These are phyloP conservation scores for Jacana jacana DNA, from an alignment of 2,113 vertebrate genomes.

Conservation along the genomic window DNA sequence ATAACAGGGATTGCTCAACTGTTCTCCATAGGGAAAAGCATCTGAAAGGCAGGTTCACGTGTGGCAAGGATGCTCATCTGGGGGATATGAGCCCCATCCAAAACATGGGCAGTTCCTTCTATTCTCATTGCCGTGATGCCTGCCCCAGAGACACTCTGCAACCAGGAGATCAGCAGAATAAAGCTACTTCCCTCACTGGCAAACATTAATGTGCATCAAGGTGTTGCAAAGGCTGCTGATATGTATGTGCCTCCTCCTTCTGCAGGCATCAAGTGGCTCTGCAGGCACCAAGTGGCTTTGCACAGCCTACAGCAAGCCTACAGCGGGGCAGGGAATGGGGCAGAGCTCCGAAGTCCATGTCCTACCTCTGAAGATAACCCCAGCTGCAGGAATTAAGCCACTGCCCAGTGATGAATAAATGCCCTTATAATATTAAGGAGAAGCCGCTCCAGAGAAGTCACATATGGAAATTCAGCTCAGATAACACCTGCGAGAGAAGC, in stretches of 20 bases:
- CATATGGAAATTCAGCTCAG: neutral
- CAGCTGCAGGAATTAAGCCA: neutral
- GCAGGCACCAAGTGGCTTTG: neutral
- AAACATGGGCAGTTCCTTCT: accelerated
- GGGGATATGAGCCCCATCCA: neutral
- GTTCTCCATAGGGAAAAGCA: neutral
- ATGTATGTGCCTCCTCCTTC: neutral
- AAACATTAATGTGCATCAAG: accelerated
- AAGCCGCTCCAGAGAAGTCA: neutral
- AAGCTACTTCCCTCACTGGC: neutral
- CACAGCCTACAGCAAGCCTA: neutral
- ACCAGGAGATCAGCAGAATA: neutral
- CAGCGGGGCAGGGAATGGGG: neutral
- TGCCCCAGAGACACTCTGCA: neutral
- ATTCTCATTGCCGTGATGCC: neutral
- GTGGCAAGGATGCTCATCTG: accelerated
- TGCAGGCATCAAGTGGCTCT: neutral
- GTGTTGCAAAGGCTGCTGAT: neutral
- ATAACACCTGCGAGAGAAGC: neutral
- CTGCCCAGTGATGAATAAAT: neutral
- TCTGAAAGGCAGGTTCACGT: accelerated
- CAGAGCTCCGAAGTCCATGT: neutral
- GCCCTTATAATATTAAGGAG: neutral
- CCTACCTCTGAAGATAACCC: neutral
- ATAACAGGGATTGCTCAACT: neutral